Percentiles rank a stretch among this genome's conserved stretches.
phyloP scores from a whole-genome alignment of 2,888 invertebrate species.

The Sericinus montela region DNA sequence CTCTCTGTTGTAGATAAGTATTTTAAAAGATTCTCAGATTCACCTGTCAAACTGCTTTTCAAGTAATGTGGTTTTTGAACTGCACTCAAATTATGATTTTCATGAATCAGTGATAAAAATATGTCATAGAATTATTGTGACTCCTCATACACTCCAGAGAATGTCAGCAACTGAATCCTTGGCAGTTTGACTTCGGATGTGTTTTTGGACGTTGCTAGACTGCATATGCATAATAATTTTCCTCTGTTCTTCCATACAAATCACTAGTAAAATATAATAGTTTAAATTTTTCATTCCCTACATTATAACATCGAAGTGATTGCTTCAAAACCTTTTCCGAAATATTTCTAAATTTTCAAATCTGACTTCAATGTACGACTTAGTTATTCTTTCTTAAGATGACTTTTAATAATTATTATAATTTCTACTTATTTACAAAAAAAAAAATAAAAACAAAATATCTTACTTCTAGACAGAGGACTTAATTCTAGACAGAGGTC shows the following conservation, averaged over 20 bases:
- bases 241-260: neutral
- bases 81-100: slow-evolving; percentile 16
- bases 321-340: neutral
- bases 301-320: neutral
- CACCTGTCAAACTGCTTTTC: slow-evolving; percentile 23
- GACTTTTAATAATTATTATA: neutral
- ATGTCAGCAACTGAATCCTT: slow-evolving; percentile 21
- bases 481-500: too few relatives aligned
- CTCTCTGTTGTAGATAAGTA: slow-evolving; percentile 19
- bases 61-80: slow-evolving; percentile 10
- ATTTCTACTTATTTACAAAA: neutral
- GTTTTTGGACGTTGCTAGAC: neutral
- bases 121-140: slow-evolving; percentile 26
- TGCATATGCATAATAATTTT: neutral
- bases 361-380: neutral
- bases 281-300: neutral
- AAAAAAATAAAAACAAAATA: too few relatives aligned
- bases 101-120: slow-evolving; percentile 22
- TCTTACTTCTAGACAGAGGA: too few relatives aligned
- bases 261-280: neutral
- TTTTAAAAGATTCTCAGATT: slow-evolving; percentile 14
- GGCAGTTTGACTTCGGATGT: slow-evolving; percentile 17
- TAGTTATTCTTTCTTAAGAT: neutral
- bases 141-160: slow-evolving; percentile 23
- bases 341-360: neutral